phyloP scores from a whole-genome alignment of 1,140 invertebrate genomes.

The Philaenus spumarius region DNA sequence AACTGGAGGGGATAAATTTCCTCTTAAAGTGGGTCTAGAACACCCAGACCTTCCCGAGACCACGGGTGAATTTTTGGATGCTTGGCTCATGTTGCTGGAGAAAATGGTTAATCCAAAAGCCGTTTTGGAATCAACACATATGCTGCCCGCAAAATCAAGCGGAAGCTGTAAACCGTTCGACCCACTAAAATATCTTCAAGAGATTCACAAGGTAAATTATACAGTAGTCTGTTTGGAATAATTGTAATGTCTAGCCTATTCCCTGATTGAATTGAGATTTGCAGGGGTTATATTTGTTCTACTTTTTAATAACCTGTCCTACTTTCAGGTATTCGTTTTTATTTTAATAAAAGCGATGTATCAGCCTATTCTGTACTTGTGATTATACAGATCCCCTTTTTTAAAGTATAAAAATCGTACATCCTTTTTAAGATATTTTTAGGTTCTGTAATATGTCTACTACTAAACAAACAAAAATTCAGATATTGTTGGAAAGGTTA shows the following conservation, averaged over 20 bases:
- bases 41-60: slow-evolving; percentile 48
- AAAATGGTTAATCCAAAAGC: slow-evolving; percentile 85
- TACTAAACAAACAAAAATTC: too few species aligned
- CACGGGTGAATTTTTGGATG: slow-evolving; percentile 76
- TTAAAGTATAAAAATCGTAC: too few species aligned
- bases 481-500: too few species aligned
- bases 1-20: slow-evolving; percentile 52
- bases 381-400: too few species aligned
- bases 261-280: slow-evolving; percentile 8
- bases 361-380: too few species aligned
- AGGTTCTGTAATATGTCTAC: too few species aligned
- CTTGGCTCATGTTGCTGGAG: slow-evolving; percentile 78
- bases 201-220: slow-evolving; percentile 62
- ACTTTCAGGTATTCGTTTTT: too few species aligned
- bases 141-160: slow-evolving; percentile 48
- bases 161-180: slow-evolving; percentile 47
- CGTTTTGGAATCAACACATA: slow-evolving; percentile 75
- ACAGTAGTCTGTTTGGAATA: too few species aligned
- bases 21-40: slow-evolving; percentile 51
- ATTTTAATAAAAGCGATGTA: too few species aligned
- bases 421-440: too few species aligned
- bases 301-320: too few species aligned
- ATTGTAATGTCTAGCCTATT: too few species aligned
- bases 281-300: not conserved
- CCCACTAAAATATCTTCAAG: slow-evolving; percentile 67